Percentiles rank a stretch among this genome's conserved stretches.
Evolutionary conservation across 2,113 vertebrate species (phyloP).

Genomic region (Apodemus sylvaticus): DNA sequence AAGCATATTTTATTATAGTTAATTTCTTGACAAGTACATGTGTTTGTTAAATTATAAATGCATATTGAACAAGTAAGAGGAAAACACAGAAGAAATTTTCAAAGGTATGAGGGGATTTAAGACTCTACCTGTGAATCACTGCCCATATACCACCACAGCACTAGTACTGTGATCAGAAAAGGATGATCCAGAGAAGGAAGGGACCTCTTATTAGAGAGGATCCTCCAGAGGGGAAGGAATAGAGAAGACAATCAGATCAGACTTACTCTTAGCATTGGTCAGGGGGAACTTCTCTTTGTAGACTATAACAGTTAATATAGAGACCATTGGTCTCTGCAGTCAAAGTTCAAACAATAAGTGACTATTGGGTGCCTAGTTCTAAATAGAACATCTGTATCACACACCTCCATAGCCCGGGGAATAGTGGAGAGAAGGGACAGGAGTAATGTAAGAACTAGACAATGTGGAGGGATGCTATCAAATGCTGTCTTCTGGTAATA

Average conservation of each 20-base stretch:
- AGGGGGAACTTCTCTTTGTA: background rate
- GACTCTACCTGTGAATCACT: background rate
- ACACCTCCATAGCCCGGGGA: background rate
- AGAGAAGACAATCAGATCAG: background rate
- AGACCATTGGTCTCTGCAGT: background rate
- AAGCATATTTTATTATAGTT: conserved; percentile 7
- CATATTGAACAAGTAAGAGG: conserved; percentile 19
- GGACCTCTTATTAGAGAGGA: background rate
- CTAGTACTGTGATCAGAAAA: background rate
- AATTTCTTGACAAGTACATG: background rate
- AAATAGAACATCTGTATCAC: background rate
- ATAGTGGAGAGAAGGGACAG: background rate
- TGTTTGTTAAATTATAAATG: background rate
- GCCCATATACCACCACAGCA: no score
- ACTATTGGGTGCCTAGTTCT: background rate
- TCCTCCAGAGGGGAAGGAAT: background rate
- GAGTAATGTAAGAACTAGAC: background rate
- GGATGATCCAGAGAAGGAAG: background rate
- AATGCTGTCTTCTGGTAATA: background rate
- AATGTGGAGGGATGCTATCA: background rate
- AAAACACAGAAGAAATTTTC: background rate
- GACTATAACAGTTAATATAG: no score
- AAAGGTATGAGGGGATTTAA: background rate
- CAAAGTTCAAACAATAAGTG: background rate
- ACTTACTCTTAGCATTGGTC: background rate